phyloP scores from a whole-genome alignment of 2,113 vertebrate species.

The Hirundichthys speculiger region DNA sequence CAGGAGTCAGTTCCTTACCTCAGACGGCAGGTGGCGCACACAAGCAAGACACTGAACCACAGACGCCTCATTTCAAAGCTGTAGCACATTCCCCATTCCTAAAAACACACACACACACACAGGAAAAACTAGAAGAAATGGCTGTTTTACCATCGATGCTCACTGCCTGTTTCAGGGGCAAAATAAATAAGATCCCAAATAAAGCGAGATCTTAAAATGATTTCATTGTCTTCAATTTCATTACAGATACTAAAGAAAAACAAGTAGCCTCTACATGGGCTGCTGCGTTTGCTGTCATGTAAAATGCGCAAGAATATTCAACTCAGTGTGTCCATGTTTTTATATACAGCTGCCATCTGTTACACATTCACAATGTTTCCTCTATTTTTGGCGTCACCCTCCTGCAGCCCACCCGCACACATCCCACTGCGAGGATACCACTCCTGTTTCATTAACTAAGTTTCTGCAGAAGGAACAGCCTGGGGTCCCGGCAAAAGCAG shows the following conservation, averaged over 20 bases:
- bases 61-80: conserved; percentile 89
- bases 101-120: conserved; percentile 48
- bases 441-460: not conserved
- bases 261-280: too few relatives aligned
- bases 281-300: too few relatives aligned
- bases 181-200: too few relatives aligned
- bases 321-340: too few relatives aligned
- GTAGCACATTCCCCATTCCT: conserved; percentile 93
- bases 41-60: conserved; percentile 84
- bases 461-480: not conserved
- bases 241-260: too few relatives aligned
- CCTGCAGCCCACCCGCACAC: not conserved
- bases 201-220: too few relatives aligned
- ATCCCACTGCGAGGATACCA: not conserved
- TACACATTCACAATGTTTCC: too few relatives aligned
- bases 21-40: conserved; percentile 87
- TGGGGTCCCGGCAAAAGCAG: not conserved
- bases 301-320: too few relatives aligned
- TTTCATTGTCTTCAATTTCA: too few relatives aligned
- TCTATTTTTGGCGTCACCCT: not conserved
- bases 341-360: too few relatives aligned
- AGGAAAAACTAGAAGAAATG: not conserved
- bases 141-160: too few relatives aligned
- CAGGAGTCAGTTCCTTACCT: conserved; percentile 83
- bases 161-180: too few relatives aligned